phyloP scores from a whole-genome alignment of 1,140 invertebrate species.

The Aethina tumida region DNA sequence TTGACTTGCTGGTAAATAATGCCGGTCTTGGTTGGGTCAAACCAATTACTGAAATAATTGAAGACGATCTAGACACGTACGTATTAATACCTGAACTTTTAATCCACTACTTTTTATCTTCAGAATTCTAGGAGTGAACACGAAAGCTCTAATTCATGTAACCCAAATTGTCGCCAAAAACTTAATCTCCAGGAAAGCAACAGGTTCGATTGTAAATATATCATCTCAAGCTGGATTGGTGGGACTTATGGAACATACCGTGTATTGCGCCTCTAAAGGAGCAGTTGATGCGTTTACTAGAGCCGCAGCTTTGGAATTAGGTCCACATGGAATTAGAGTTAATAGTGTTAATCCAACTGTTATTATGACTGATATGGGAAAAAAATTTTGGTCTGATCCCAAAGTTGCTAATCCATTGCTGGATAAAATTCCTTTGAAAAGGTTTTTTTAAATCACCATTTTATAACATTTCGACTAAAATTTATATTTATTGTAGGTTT shows the following conservation, averaged over 20 bases:
- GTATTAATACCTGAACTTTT: too few relatives aligned
- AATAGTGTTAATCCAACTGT: conserved; percentile 87
- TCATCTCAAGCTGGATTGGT: conserved; percentile 69
- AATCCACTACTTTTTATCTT: too few relatives aligned
- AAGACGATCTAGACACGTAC: conserved; percentile 61
- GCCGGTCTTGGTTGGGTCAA: conserved; percentile 46
- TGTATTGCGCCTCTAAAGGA: conserved; percentile 46
- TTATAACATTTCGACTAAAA: not conserved
- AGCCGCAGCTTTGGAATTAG: conserved; percentile 80
- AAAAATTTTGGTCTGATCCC: conserved; percentile 69
- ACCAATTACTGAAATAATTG: conserved; percentile 51
- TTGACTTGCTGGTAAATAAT: conserved; percentile 78
- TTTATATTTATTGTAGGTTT: conserved; percentile 43
- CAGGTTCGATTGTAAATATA: conserved; percentile 78
- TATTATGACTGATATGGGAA: conserved; percentile 81
- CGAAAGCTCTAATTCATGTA: conserved; percentile 75
- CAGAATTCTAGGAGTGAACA: conserved; percentile 68
- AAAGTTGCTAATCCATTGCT: conserved; percentile 58
- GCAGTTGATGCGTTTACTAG: conserved; percentile 57
- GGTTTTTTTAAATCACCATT: conserved; percentile 7
- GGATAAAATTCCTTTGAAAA: conserved; percentile 67
- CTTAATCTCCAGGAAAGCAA: conserved; percentile 59
- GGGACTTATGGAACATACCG: conserved; percentile 61
- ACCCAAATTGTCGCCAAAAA: conserved; percentile 64
- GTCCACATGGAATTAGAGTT: conserved; percentile 72